phyloP scores from a whole-genome alignment of 2,113 vertebrate species.

The Cinclus mexicanus region DNA sequence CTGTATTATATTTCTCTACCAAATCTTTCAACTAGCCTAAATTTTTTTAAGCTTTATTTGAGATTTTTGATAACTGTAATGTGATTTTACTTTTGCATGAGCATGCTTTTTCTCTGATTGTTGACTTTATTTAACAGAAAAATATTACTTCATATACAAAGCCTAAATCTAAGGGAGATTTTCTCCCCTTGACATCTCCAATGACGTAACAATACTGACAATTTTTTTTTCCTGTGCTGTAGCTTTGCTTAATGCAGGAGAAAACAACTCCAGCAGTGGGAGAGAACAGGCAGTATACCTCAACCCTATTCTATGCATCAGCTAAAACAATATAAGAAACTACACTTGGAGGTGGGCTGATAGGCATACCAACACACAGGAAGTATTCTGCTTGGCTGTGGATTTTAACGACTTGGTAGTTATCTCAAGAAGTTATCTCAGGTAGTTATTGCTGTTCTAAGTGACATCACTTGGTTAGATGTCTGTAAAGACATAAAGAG shows the following conservation, averaged over 20 bases:
- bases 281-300: neutral
- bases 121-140: neutral
- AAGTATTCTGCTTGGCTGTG: neutral
- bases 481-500: neutral
- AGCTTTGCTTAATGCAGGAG: neutral
- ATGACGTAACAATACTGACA: neutral
- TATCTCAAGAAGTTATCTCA: neutral
- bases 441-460: neutral
- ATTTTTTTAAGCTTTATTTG: neutral
- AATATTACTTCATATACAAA: neutral
- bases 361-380: neutral
- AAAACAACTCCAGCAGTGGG: neutral
- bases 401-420: neutral
- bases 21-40: neutral
- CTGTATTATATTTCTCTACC: neutral
- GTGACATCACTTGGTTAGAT: neutral
- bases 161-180: neutral
- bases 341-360: neutral
- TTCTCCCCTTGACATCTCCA: neutral
- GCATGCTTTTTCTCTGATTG: neutral
- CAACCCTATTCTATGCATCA: neutral
- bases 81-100: neutral
- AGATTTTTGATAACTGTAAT: neutral
- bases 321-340: neutral
- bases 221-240: neutral